Percentiles rank a stretch among this genome's conserved stretches.
Evolutionary conservation across 2,113 vertebrate species (phyloP).

Genomic region (Piaya cayana): DNA sequence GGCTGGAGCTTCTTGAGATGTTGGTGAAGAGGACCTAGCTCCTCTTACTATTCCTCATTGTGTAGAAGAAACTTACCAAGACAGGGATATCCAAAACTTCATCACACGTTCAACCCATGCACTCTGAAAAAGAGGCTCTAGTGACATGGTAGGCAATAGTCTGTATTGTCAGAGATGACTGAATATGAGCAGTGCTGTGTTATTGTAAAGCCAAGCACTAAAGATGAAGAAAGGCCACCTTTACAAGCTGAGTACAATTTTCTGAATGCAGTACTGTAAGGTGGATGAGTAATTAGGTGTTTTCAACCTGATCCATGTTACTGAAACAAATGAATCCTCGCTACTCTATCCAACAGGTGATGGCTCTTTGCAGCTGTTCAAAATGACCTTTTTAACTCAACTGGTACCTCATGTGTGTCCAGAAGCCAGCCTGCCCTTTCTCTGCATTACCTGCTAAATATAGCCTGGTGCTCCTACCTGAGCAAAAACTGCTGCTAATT

Average conservation of each 20-base stretch:
- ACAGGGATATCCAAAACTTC: background rate
- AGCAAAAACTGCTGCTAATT: background rate
- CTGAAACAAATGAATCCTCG: background rate
- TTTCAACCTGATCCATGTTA: background rate
- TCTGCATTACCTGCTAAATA: background rate
- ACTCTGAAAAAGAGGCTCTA: background rate
- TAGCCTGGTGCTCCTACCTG: background rate
- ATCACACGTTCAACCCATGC: background rate
- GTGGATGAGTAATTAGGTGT: background rate
- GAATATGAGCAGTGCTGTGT: background rate
- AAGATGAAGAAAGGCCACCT: background rate
- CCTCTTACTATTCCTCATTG: background rate
- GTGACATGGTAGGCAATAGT: background rate
- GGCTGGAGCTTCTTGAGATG: background rate
- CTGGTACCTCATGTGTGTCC: rapidly evolving
- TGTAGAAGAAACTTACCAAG: background rate
- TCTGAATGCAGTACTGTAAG: background rate
- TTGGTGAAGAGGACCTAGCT: rapidly evolving
- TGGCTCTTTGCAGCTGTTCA: background rate
- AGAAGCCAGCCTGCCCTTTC: background rate
- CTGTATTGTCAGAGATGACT: background rate
- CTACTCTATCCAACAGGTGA: background rate
- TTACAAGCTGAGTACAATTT: background rate
- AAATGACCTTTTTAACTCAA: background rate
- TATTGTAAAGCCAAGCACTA: background rate